Percentiles rank a stretch among this genome's conserved stretches.
These are phyloP conservation scores for Dasysyrphus albostriatus DNA, from an alignment of 2,888 invertebrate species.

Conservation along the genomic window DNA sequence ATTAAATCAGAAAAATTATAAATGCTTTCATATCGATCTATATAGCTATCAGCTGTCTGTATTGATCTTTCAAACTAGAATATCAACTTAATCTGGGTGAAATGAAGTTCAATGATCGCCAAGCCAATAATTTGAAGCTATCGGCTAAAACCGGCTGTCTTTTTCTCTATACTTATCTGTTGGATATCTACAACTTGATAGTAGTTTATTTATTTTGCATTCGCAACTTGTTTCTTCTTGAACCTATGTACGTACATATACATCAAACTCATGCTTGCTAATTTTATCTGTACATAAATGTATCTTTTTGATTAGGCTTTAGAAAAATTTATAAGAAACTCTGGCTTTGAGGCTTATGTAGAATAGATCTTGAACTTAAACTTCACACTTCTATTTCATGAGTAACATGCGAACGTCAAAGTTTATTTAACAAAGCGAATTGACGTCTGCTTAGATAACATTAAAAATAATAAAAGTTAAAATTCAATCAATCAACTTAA, in stretches of 20 bases:
- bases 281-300: neutral
- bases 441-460: no score
- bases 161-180: neutral
- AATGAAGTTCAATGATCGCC: constrained; percentile 20
- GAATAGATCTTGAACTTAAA: neutral
- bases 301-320: neutral
- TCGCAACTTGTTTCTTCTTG: neutral
- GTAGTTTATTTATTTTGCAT: neutral
- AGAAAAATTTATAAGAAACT: neutral
- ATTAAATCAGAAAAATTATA: neutral
- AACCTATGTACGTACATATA: no score
- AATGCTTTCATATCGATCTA: neutral
- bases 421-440: neutral
- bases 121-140: neutral
- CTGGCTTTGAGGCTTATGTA: neutral
- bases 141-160: neutral
- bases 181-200: neutral
- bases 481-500: no score
- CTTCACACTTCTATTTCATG: neutral
- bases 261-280: neutral
- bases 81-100: constrained; percentile 16
- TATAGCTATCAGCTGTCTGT: constrained; percentile 12
- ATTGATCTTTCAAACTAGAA: constrained; percentile 1
- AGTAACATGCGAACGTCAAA: neutral
- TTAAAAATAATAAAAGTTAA: no score